Percentiles rank a stretch among this genome's conserved stretches.
phyloP scores from a whole-genome alignment of 2,888 invertebrate species.

The Crocallis elinguaria region DNA sequence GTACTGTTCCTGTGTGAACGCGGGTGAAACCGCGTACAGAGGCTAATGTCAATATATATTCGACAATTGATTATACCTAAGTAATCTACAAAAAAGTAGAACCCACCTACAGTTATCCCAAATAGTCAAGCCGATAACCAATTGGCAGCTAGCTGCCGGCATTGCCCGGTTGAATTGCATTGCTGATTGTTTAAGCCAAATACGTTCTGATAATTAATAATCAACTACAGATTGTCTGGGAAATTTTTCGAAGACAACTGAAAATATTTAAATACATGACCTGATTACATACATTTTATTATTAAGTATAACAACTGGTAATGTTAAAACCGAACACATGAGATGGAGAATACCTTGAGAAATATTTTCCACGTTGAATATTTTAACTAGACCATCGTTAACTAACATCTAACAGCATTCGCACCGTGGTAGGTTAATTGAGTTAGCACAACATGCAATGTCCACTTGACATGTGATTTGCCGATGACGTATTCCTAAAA shows the following conservation, averaged over 20 bases:
- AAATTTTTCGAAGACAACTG: conserved; percentile 12
- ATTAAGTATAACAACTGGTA: conserved; percentile 14
- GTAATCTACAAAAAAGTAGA: too few relatives aligned
- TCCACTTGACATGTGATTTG: conserved; percentile 29
- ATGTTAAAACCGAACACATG: conserved; percentile 9
- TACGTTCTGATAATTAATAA: too few relatives aligned
- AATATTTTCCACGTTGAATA: conserved; percentile 19
- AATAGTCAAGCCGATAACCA: too few relatives aligned
- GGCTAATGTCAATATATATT: too few relatives aligned
- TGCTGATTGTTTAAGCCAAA: too few relatives aligned
- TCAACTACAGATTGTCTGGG: too few relatives aligned
- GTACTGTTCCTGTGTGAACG: too few relatives aligned
- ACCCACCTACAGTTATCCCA: too few relatives aligned
- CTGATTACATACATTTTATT: conserved; percentile 22
- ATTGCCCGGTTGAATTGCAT: too few relatives aligned
- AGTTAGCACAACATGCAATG: conserved; percentile 29
- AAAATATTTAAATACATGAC: conserved; percentile 20
- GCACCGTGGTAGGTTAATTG: conserved; percentile 18
- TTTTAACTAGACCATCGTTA: conserved; percentile 19
- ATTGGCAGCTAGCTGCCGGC: too few relatives aligned
- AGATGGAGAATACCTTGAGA: conserved; percentile 5
- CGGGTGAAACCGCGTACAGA: too few relatives aligned
- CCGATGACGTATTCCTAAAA: conserved; percentile 23
- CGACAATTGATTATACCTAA: too few relatives aligned
- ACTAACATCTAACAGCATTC: conserved; percentile 20